Conservation (phyloP, 2,113 vertebrate genomes). For the Aspiorhynchus laticeps region DNA sequence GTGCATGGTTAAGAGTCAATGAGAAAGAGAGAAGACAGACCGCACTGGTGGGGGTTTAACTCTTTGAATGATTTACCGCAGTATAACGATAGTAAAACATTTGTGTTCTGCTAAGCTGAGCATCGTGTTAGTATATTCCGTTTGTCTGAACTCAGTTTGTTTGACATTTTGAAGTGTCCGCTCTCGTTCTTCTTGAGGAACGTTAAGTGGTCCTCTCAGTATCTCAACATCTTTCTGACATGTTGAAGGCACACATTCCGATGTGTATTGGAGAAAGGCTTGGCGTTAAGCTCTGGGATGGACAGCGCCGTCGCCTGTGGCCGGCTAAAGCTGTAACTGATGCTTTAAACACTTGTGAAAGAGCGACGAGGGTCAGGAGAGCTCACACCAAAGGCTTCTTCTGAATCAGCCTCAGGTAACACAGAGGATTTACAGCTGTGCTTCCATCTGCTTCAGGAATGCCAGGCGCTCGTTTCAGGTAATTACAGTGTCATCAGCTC, state of each 20-base stretch:
- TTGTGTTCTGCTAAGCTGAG: not conserved
- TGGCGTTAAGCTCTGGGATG: slow-evolving; percentile 57
- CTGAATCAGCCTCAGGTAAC: slow-evolving; percentile 63
- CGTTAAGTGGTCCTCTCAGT: slow-evolving; percentile 66
- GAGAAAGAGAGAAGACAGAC: not conserved
- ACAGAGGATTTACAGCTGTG: slow-evolving; percentile 69
- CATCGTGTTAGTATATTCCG: not conserved
- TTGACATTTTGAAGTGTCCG: slow-evolving; percentile 60
- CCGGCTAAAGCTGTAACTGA: not conserved
- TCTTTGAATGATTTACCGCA: not conserved
- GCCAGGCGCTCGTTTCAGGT: slow-evolving; percentile 72
- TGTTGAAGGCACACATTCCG: slow-evolving; percentile 66
- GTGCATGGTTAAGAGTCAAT: not conserved
- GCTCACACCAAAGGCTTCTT: slow-evolving; percentile 22
- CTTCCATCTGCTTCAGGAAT: slow-evolving; percentile 78
- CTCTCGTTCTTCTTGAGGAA: slow-evolving; percentile 43
- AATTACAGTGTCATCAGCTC: slow-evolving; percentile 76
- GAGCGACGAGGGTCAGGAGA: not conserved
- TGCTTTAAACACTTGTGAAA: slow-evolving; percentile 18
- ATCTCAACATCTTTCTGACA: slow-evolving; percentile 66
- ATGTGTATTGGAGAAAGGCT: slow-evolving; percentile 58
- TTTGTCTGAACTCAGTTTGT: not conserved
- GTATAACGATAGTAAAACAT: not conserved
- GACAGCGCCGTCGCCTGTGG: not conserved
- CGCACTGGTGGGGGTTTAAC: not conserved